phyloP scores from a whole-genome alignment of 2,797 vertebrate species.

The Spatula clypeata region DNA sequence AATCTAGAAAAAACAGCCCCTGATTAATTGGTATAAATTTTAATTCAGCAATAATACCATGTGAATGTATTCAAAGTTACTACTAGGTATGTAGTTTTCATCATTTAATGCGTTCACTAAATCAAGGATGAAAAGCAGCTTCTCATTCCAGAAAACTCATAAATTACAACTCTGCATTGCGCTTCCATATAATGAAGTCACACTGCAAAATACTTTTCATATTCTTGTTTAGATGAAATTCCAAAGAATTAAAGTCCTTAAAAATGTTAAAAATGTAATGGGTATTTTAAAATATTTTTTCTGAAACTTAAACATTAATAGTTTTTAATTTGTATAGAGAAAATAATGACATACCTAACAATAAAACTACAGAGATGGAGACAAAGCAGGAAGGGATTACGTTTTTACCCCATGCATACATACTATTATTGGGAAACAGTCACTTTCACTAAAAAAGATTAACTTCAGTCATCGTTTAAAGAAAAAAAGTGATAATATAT shows the following conservation, averaged over 20 bases:
- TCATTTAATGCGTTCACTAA: not conserved
- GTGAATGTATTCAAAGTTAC: not conserved
- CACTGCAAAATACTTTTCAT: not conserved
- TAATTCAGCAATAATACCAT: not conserved
- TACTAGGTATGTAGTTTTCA: not conserved
- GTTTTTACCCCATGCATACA: not conserved
- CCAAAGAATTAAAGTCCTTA: not conserved
- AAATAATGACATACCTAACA: fast-evolving
- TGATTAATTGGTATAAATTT: not conserved
- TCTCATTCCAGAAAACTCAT: not conserved
- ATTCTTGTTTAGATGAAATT: not conserved
- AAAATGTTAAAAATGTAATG: not conserved
- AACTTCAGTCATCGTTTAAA: not conserved
- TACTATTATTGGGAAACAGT: not conserved
- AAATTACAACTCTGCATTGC: not conserved
- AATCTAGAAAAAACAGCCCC: not conserved
- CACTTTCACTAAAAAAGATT: not conserved
- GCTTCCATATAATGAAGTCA: not conserved
- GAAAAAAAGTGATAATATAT: not conserved
- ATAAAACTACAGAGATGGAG: not conserved
- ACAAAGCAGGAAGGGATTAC: not conserved
- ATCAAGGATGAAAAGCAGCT: not conserved
- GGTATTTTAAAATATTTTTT: not conserved
- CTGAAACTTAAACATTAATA: not conserved
- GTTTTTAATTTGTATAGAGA: not conserved